Conservation (phyloP, 2,888 invertebrate species). For the Eumacrocentrus americanus region DNA sequence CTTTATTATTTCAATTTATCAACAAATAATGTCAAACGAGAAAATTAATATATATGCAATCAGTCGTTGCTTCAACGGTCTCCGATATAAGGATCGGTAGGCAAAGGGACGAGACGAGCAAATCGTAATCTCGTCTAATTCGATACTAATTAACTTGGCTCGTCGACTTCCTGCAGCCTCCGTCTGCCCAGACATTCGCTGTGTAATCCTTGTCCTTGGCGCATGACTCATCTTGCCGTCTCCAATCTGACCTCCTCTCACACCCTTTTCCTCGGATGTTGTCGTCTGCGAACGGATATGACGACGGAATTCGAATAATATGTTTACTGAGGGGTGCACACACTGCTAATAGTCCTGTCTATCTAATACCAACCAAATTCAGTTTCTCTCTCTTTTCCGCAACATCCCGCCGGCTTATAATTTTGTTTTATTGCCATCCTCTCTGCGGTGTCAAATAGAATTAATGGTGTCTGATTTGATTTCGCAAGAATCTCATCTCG, state of each 20-base stretch:
- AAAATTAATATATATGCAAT: slow-evolving; percentile 32
- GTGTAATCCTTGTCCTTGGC: slow-evolving; percentile 1
- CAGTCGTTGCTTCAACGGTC: slow-evolving; percentile 12
- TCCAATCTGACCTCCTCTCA: slow-evolving; percentile 16
- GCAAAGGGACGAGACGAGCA: slow-evolving; percentile 10
- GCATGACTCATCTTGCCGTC: slow-evolving; percentile 21
- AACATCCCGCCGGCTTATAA: slow-evolving; percentile 10
- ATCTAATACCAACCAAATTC: slow-evolving; percentile 28
- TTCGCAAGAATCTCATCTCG: background rate
- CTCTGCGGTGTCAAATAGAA: slow-evolving; percentile 10
- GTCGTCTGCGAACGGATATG: slow-evolving; percentile 48
- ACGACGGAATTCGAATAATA: slow-evolving; percentile 53
- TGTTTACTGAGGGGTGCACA: slow-evolving; percentile 46
- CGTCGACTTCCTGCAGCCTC: slow-evolving; percentile 29
- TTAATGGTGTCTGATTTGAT: slow-evolving; percentile 2
- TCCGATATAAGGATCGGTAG: background rate
- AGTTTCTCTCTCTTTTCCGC: slow-evolving; percentile 1
- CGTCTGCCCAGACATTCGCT: slow-evolving; percentile 11
- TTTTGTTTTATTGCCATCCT: slow-evolving; percentile 7
- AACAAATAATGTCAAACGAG: background rate
- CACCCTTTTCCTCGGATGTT: slow-evolving; percentile 12
- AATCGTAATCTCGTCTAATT: slow-evolving; percentile 47
- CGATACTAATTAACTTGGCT: slow-evolving; percentile 48
- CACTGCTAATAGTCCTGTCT: slow-evolving; percentile 43
- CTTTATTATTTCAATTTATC: background rate